phyloP scores from a whole-genome alignment of 2,113 vertebrate genomes.

The Podarcis cretensis region DNA sequence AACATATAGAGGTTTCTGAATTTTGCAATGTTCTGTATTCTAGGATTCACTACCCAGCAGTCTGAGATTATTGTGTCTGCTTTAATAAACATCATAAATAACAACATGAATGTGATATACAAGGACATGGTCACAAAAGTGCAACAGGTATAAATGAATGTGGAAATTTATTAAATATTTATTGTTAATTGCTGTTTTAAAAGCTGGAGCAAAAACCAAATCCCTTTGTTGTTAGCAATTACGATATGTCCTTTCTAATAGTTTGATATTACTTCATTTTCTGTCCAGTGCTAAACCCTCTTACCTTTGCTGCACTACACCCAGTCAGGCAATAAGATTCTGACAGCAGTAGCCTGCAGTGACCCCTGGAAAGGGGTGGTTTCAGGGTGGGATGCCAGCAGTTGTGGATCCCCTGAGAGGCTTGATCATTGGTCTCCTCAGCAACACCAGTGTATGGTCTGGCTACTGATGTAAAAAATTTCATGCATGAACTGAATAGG shows the following conservation, averaged over 20 bases:
- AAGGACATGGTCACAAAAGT: constrained; percentile 94
- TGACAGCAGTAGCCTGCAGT: too few species aligned
- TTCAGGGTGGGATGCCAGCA: too few species aligned
- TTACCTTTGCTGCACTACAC: too few species aligned
- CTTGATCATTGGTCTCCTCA: too few species aligned
- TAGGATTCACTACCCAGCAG: constrained; percentile 89
- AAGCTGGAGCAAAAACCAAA: background rate
- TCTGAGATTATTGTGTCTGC: constrained; percentile 88
- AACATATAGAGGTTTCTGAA: background rate
- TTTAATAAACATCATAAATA: constrained; percentile 84
- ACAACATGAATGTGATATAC: constrained; percentile 89
- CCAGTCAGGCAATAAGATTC: too few species aligned
- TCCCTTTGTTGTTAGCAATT: too few species aligned
- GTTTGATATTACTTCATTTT: too few species aligned
- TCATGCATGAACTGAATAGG: background rate
- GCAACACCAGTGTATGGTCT: background rate
- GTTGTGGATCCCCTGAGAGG: too few species aligned
- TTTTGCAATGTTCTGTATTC: constrained; percentile 44
- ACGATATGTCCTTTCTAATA: too few species aligned
- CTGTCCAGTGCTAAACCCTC: too few species aligned
- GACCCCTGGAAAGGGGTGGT: too few species aligned
- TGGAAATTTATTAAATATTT: background rate
- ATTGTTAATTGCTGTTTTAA: background rate
- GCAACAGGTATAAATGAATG: constrained; percentile 83
- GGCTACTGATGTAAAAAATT: background rate